Percentiles rank a stretch among this genome's conserved stretches.
Evolutionary conservation across 2,113 vertebrate genomes (phyloP).

Genomic region (Cyanoramphus novaezelandiae): DNA sequence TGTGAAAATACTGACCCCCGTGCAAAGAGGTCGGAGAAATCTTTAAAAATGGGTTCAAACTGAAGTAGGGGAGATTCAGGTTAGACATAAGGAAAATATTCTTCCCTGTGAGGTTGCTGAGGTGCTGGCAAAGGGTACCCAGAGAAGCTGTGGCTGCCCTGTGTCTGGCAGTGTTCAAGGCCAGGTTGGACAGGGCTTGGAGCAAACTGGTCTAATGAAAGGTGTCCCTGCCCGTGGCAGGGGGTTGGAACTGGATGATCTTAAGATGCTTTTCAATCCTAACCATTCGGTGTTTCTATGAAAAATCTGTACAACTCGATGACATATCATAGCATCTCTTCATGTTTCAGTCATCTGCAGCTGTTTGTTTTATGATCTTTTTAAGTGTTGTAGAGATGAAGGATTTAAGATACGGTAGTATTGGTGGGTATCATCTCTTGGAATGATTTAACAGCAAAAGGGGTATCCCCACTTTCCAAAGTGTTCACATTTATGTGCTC

Average conservation of each 20-base stretch:
- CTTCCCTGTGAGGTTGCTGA: not conserved
- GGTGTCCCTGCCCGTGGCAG: not conserved
- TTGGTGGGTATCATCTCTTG: not conserved
- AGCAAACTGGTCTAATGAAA: not conserved
- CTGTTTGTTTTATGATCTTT: not conserved
- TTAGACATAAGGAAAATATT: not conserved
- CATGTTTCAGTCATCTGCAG: not conserved
- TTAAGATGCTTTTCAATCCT: not conserved
- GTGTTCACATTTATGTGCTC: not conserved
- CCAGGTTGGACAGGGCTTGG: not conserved
- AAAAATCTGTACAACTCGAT: not conserved
- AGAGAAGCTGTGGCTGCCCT: too few relatives aligned
- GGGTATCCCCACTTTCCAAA: not conserved
- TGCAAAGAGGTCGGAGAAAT: not conserved
- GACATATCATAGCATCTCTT: not conserved
- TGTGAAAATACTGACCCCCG: fast-evolving
- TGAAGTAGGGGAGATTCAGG: not conserved
- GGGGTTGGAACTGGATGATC: not conserved
- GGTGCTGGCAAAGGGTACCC: too few relatives aligned
- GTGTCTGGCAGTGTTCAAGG: not conserved
- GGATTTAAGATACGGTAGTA: not conserved
- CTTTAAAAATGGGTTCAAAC: not conserved
- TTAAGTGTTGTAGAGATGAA: not conserved
- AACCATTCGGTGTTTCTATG: not conserved
- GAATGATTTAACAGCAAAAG: not conserved